A percentile compares a stretch with the other conserved stretches of the same genome.
These are phyloP conservation scores for Sceloporus tristichus DNA, from an alignment of 2,113 vertebrate species.

Conservation along the genomic window DNA sequence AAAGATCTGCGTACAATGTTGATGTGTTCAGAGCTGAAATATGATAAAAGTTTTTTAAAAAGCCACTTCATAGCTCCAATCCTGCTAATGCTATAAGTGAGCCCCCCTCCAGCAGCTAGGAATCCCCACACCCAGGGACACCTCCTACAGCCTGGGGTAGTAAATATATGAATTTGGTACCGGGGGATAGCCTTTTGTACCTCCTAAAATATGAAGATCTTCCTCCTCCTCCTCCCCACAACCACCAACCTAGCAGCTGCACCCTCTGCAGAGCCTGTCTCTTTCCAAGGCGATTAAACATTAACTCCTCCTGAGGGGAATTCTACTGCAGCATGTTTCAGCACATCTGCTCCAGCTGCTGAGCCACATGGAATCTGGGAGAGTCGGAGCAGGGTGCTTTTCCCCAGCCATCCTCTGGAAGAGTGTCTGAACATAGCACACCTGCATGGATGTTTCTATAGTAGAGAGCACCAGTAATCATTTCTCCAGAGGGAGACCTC, in stretches of 20 bases:
- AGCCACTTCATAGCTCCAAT: not conserved
- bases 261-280: conserved; percentile 25
- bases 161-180: not conserved
- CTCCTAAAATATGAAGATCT: not conserved
- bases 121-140: not conserved
- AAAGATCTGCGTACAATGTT: too few relatives aligned
- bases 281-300: conserved; percentile 49
- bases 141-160: conserved; percentile 14
- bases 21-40: too few relatives aligned
- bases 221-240: not conserved
- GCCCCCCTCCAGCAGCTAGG: not conserved
- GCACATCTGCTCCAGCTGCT: conserved; percentile 36
- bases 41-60: not conserved
- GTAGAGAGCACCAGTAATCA: too few relatives aligned
- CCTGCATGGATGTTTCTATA: not conserved
- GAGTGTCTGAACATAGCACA: not conserved
- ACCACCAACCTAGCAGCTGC: not conserved
- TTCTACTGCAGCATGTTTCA: conserved; percentile 46
- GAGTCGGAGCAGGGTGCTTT: not conserved
- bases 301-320: conserved; percentile 52
- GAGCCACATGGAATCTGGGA: conserved; percentile 48
- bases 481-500: too few relatives aligned
- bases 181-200: too few relatives aligned
- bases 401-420: not conserved
- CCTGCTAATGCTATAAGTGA: not conserved